These are phyloP conservation scores for Drosophila tani DNA, from an alignment of 1,140 invertebrate genomes.

Conservation along the genomic window DNA sequence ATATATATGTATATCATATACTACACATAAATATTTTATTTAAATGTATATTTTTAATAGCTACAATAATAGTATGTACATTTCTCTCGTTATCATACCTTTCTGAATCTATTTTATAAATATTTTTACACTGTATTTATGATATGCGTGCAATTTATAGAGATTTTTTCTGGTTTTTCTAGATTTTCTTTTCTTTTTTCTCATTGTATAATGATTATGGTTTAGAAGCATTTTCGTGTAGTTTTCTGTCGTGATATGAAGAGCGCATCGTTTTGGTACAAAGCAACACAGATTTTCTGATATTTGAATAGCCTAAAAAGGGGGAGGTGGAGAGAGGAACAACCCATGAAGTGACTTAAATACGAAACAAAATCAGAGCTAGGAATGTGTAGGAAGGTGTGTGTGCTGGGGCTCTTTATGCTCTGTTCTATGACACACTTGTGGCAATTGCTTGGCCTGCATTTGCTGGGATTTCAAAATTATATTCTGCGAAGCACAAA, in stretches of 20 bases:
- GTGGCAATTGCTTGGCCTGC: conserved; percentile 39
- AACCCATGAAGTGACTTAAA: conserved; percentile 47
- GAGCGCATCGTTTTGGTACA: conserved; percentile 67
- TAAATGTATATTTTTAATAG: conserved; percentile 80
- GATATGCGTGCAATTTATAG: conserved; percentile 69
- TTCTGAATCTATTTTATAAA: conserved; percentile 48
- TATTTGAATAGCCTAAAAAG: conserved; percentile 40
- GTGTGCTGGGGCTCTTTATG: conserved; percentile 8
- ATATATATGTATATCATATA: conserved; percentile 37
- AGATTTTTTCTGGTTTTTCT: conserved; percentile 14
- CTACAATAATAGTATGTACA: conserved; percentile 66
- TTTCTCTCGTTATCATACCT: conserved; percentile 29
- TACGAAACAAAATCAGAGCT: conserved; percentile 14
- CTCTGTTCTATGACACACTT: conserved; percentile 63
- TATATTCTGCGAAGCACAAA: conserved; percentile 69
- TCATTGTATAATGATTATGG: conserved; percentile 65
- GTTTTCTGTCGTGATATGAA: conserved; percentile 63
- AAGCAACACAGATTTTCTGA: conserved; percentile 48
- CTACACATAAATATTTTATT: conserved; percentile 70
- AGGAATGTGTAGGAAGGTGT: conserved; percentile 36
- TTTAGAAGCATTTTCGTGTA: conserved; percentile 62
- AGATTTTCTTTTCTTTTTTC: conserved; percentile 5
- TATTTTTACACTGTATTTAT: conserved; percentile 70
- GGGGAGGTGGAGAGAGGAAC: conserved; percentile 16
- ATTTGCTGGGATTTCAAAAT: conserved; percentile 40